Conservation (phyloP, 2,888 invertebrate species). For the Camptogramma bilineatum region DNA sequence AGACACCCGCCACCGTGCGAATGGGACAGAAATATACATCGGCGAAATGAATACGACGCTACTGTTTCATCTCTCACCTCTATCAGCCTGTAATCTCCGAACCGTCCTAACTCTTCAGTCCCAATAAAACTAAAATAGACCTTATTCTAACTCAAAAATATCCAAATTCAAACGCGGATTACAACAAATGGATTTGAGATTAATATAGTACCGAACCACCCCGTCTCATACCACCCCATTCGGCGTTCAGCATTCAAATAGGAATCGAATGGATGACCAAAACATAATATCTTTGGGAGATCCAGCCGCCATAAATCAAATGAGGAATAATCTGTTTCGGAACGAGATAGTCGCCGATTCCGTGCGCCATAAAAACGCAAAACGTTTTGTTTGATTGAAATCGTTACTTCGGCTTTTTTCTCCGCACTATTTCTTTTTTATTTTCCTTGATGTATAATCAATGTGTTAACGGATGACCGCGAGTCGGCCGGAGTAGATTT, state of each 20-base stretch:
- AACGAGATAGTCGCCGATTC: slow-evolving; percentile 83
- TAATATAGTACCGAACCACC: slow-evolving; percentile 85
- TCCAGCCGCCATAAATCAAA: slow-evolving; percentile 85
- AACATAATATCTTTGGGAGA: slow-evolving; percentile 86
- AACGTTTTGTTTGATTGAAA: slow-evolving; percentile 85
- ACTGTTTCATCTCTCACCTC: slow-evolving; percentile 86
- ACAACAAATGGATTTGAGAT: slow-evolving; percentile 85
- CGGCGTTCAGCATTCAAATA: slow-evolving; percentile 85
- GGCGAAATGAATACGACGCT: slow-evolving; percentile 82
- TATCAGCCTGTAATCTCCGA: slow-evolving; percentile 81
- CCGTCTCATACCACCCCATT: slow-evolving; percentile 82
- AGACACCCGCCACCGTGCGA: slow-evolving; percentile 80
- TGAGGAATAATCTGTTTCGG: slow-evolving; percentile 86
- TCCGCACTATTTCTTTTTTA: slow-evolving; percentile 79
- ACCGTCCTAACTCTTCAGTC: slow-evolving; percentile 77
- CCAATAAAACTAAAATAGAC: slow-evolving; percentile 71
- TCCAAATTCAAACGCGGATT: slow-evolving; percentile 75
- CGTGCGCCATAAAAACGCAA: slow-evolving; percentile 83
- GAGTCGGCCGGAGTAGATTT: slow-evolving; percentile 78
- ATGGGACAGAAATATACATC: slow-evolving; percentile 75
- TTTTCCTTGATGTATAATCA: slow-evolving; percentile 85
- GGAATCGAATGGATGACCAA: slow-evolving; percentile 86
- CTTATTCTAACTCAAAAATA: slow-evolving; percentile 63
- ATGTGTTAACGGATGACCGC: slow-evolving; percentile 84
- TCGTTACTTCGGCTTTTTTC: slow-evolving; percentile 76